Conservation (phyloP, 2,113 vertebrate species). For the Eupsittula cactorum region DNA sequence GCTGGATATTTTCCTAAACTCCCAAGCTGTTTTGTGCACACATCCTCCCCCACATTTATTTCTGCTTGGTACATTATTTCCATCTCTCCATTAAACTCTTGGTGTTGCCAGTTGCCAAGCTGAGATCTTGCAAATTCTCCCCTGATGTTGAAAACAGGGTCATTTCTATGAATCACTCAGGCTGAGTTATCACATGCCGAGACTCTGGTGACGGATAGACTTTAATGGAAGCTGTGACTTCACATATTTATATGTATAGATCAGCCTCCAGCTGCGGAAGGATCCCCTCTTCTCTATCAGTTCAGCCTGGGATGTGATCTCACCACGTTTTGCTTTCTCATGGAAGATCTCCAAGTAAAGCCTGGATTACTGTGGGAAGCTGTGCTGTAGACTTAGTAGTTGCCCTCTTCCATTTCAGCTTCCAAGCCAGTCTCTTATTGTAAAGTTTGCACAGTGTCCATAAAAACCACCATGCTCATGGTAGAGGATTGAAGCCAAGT, state of each 20-base stretch:
- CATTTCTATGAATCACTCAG: constrained; percentile 20
- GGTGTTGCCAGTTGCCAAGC: not conserved
- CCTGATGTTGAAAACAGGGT: not conserved
- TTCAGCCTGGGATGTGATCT: constrained; percentile 36
- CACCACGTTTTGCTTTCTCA: not conserved
- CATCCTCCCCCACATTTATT: constrained; percentile 44
- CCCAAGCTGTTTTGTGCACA: constrained; percentile 17
- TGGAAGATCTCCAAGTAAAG: constrained; percentile 31
- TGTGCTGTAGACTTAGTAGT: not conserved
- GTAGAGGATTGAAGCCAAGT: not conserved
- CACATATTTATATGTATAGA: constrained; percentile 38
- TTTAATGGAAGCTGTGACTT: constrained; percentile 35
- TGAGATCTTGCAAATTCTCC: not conserved
- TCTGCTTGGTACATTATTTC: constrained; percentile 40
- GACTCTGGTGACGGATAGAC: not conserved
- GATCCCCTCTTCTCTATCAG: constrained; percentile 30
- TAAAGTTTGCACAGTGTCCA: not conserved
- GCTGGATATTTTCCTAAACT: constrained; percentile 56
- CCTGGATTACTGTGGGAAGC: not conserved
- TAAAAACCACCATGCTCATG: not conserved
- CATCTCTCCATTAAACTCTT: not conserved
- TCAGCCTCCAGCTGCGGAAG: constrained; percentile 8
- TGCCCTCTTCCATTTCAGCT: not conserved
- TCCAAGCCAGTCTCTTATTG: not conserved
- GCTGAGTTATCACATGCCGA: not conserved